Evolutionary conservation across 2,888 invertebrate species (phyloP).

Genomic region (Brenthis daphne): DNA sequence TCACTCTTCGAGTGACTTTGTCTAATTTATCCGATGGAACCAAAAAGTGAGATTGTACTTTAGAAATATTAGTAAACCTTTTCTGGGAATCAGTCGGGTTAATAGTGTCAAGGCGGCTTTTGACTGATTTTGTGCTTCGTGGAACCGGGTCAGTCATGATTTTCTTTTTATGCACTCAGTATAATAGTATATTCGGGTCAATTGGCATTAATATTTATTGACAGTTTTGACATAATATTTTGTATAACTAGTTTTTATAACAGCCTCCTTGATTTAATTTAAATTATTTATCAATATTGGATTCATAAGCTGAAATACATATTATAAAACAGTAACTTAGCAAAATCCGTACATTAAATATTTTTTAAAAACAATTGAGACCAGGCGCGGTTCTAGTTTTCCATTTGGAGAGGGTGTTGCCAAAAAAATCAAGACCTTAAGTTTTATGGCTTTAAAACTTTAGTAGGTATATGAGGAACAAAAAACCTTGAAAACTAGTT

Average conservation of each 20-base stretch:
- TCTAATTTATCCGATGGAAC: constrained; percentile 74
- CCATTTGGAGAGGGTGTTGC: too few species aligned
- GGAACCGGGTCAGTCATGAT: constrained; percentile 54
- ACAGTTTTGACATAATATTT: constrained; percentile 1
- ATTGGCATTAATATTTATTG: background rate
- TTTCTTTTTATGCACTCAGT: background rate
- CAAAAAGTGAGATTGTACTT: constrained; percentile 68
- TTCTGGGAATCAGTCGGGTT: constrained; percentile 36
- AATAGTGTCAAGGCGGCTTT: constrained; percentile 54
- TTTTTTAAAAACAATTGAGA: too few species aligned
- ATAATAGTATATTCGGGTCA: too few species aligned
- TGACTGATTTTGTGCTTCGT: constrained; percentile 54
- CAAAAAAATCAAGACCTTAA: too few species aligned
- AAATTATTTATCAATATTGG: background rate
- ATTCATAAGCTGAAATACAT: too few species aligned
- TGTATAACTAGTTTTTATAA: background rate
- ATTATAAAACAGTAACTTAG: too few species aligned
- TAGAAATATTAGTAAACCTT: constrained; percentile 40
- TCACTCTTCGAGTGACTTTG: constrained; percentile 80
- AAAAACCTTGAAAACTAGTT: too few species aligned
- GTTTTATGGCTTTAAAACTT: too few species aligned
- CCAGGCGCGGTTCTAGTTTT: too few species aligned
- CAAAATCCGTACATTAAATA: too few species aligned
- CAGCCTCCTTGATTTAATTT: constrained; percentile 7
- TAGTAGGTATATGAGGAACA: too few species aligned